Conservation (phyloP, 1,140 invertebrate species). For the Drosophila kohkoa region DNA sequence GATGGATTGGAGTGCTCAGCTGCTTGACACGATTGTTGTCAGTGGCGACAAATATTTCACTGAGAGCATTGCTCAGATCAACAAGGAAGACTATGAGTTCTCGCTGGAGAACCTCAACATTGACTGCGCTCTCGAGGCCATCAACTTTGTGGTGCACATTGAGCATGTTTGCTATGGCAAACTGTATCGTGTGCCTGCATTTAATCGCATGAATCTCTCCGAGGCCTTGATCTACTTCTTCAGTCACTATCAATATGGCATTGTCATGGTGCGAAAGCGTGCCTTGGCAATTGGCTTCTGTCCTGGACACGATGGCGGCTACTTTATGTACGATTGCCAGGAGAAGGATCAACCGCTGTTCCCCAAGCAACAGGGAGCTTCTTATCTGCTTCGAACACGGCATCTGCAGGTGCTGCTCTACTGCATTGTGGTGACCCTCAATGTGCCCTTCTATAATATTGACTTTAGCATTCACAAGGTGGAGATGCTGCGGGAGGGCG, state of each 20-base stretch:
- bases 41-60: conserved; percentile 86
- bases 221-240: conserved; percentile 87
- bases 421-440: conserved; percentile 86
- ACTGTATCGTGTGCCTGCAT: conserved; percentile 86
- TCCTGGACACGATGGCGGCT: conserved; percentile 85
- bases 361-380: conserved; percentile 86
- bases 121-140: conserved; percentile 86
- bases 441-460: conserved; percentile 84
- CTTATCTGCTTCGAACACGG: conserved; percentile 87
- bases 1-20: conserved; percentile 87
- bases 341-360: conserved; percentile 87
- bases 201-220: conserved; percentile 87
- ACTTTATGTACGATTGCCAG: conserved; percentile 88
- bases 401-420: conserved; percentile 87
- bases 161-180: conserved; percentile 87
- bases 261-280: conserved; percentile 86
- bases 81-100: conserved; percentile 86
- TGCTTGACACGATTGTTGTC: conserved; percentile 87
- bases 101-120: conserved; percentile 85
- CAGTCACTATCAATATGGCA: conserved; percentile 85
- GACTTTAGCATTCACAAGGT: conserved; percentile 78
- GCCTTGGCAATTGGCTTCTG: conserved; percentile 87
- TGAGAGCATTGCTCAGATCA: conserved; percentile 85
- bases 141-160: conserved; percentile 86
- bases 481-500: conserved; percentile 71